Evolutionary conservation across 2,113 vertebrate genomes (phyloP).

Genomic region (Microcebus jonahi): DNA sequence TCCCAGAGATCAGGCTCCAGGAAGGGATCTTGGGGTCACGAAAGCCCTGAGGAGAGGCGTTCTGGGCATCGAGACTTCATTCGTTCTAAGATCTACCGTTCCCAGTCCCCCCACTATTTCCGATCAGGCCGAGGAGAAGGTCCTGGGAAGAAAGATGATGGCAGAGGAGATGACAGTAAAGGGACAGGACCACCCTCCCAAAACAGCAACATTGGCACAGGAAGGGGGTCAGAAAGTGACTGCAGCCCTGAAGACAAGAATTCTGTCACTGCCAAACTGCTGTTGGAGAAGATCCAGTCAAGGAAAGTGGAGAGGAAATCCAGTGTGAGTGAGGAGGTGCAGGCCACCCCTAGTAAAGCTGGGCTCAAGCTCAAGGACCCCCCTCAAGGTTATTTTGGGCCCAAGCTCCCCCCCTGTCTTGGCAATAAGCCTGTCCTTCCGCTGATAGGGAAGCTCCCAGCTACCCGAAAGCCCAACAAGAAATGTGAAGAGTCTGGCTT

Average conservation of each 20-base stretch:
- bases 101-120: conserved; percentile 94
- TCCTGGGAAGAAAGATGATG: conserved; percentile 82
- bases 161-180: conserved; percentile 85
- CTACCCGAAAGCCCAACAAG: conserved; percentile 89
- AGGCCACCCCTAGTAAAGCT: conserved; percentile 86
- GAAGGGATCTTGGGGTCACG: conserved; percentile 87
- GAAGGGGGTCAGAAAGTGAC: conserved; percentile 81
- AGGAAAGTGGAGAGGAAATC: conserved; percentile 89
- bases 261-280: conserved; percentile 93
- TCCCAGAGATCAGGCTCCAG: conserved; percentile 91
- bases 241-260: conserved; percentile 92
- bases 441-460: conserved; percentile 95
- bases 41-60: conserved; percentile 88
- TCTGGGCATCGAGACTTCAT: conserved; percentile 92
- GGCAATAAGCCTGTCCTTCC: conserved; percentile 95
- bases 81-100: conserved; percentile 96
- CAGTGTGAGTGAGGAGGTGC: conserved; percentile 83
- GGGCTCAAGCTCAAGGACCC: conserved; percentile 97
- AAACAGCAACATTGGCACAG: conserved; percentile 74
- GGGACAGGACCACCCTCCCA: conserved; percentile 80
- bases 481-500: conserved; percentile 88
- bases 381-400: conserved; percentile 98
- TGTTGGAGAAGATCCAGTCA: conserved; percentile 96
- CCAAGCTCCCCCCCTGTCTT: conserved; percentile 94
- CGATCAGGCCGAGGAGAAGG: conserved; percentile 81